Conservation (phyloP, 2,888 invertebrate genomes). For the Fragum sueziense region DNA sequence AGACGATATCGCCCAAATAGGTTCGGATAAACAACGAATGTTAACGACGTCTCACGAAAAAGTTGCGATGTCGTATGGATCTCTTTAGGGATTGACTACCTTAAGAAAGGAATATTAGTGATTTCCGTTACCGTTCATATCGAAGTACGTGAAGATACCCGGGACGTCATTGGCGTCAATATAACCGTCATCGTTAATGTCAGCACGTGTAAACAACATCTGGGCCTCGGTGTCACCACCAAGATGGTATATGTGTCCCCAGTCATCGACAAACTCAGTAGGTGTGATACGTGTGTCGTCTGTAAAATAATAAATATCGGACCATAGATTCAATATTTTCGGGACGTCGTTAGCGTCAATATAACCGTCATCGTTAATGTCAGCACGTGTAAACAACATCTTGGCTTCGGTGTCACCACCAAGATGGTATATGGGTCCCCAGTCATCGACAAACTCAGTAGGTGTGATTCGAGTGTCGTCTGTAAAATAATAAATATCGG, state of each 20-base stretch:
- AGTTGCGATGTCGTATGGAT: no score
- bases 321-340: no score
- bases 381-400: constrained; percentile 65
- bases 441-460: constrained; percentile 65
- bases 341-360: constrained; percentile 64
- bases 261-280: constrained; percentile 65
- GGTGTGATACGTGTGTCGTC: constrained; percentile 62
- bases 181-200: constrained; percentile 63
- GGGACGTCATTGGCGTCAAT: constrained; percentile 64
- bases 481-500: no score
- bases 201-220: constrained; percentile 65
- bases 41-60: no score
- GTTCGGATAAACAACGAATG: no score
- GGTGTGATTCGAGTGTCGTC: constrained; percentile 62
- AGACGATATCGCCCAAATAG: no score
- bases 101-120: no score
- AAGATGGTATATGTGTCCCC: constrained; percentile 58
- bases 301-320: no score
- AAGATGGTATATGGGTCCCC: constrained; percentile 58
- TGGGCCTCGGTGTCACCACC: constrained; percentile 64
- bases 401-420: constrained; percentile 64
- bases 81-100: no score
- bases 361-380: constrained; percentile 63
- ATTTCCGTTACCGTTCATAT: constrained; percentile 61
- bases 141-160: constrained; percentile 66